Base-by-base conservation (phyloP, 1,140 invertebrate genomes). In the Drosophila nigrodunni region DNA sequence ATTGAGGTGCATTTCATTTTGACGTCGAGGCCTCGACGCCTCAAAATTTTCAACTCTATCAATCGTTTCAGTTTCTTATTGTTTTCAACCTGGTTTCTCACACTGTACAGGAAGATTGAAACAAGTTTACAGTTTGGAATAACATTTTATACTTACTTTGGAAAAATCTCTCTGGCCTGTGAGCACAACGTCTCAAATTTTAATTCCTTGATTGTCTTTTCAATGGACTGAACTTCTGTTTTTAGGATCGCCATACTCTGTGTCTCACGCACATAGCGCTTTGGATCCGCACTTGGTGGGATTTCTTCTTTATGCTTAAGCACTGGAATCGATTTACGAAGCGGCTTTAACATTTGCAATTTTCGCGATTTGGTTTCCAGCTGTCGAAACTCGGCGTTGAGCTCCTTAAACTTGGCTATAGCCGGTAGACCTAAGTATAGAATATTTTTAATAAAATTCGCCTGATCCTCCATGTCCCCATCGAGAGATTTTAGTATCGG, bases 391-490 rank as follows among this genome's bases (percentile, higher is more conserved):
- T 92, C 77, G 2, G 70, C 65, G 30, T 69, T 89, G 6, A 92
- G 59, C n/a, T 82, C 77, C 30, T 77, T 86, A 10, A 85, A 88
- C 54, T 88, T 87, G 8, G 77, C 57, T n/a, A 92, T 83, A 1
- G 85, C 91, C 18, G 91, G 91, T 70, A 76, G 81, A 0, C 91
- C 91, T 7, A 92, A 57, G 39, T 80, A 78, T 2, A 92, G 70
- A 9, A 91, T 90, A 7, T 91, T 77, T 7, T 90, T 91, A 10
- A 91, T 92, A 10, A 92, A 92, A 15, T 77, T 80, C 0, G 74
- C 13, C 54, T 92, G 91, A 41, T 92, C 91, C 5, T 92, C 89
- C 62, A 92, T 92, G 43, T 92, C 91, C 0, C 37, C 46, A 41
- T 78, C 71, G 0, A 92, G 78, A 3, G 92, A 92, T 6, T 68